A percentile compares a stretch with the other conserved stretches of the same genome.
Evolutionary conservation across 1,140 invertebrate genomes (phyloP).

Genomic region (Diabrotica undecimpunctata): DNA sequence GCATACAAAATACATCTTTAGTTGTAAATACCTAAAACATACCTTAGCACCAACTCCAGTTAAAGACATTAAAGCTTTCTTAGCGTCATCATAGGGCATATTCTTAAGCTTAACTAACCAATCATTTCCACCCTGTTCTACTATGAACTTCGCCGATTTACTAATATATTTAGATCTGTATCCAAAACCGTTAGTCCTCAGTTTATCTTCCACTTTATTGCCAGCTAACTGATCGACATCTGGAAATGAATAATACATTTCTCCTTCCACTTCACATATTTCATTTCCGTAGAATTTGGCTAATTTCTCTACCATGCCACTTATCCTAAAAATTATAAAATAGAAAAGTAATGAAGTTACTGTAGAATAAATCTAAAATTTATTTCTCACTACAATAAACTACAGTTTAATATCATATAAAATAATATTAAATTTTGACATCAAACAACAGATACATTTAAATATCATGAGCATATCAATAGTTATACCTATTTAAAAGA

Average conservation of each 20-base stretch:
- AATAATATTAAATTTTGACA: too few species aligned
- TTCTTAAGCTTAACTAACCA: conserved; percentile 71
- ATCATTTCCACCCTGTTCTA: conserved; percentile 59
- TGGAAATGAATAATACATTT: conserved; percentile 79
- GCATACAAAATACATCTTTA: too few species aligned
- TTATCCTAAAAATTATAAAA: conserved; percentile 60
- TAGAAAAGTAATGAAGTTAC: not conserved
- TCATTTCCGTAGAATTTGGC: conserved; percentile 76
- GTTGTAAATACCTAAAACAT: conserved; percentile 20
- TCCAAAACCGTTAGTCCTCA: conserved; percentile 83
- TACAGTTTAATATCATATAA: too few species aligned
- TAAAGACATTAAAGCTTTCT: conserved; percentile 68
- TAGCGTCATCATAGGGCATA: conserved; percentile 70
- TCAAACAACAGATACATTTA: too few species aligned
- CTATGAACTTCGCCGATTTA: conserved; percentile 65
- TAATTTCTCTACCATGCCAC: conserved; percentile 87
- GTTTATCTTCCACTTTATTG: conserved; percentile 62
- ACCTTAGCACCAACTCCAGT: conserved; percentile 88
- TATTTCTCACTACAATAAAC: too few species aligned
- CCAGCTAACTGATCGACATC: conserved; percentile 60
- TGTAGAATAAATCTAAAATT: too few species aligned
- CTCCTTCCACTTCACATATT: conserved; percentile 65
- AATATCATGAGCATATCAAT: too few species aligned
- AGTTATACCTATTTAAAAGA: too few species aligned
- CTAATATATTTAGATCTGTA: conserved; percentile 87